A percentile compares a stretch with the other conserved stretches of the same genome.
Conservation (phyloP, 2,888 invertebrate genomes). For the Nomada ferruginata region DNA sequence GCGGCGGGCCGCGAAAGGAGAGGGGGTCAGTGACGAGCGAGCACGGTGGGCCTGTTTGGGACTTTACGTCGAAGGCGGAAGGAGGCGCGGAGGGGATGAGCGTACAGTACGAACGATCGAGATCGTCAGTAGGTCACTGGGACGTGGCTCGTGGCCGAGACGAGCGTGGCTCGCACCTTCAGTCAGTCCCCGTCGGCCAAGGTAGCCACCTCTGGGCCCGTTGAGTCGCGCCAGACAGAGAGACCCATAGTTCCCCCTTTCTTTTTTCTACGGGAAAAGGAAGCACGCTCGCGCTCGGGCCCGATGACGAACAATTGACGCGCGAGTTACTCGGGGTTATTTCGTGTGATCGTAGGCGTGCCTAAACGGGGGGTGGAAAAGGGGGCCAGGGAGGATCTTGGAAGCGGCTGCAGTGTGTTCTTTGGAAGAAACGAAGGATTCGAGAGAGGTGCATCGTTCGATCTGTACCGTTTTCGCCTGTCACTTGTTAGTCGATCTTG, state of each 20-base stretch:
- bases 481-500: not conserved
- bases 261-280: constrained; percentile 22
- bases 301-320: constrained; percentile 75
- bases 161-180: constrained; percentile 81
- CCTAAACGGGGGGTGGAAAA: constrained; percentile 7
- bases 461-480: not conserved
- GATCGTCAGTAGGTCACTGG: constrained; percentile 83
- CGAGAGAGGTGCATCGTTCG: constrained; percentile 60
- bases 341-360: constrained; percentile 47
- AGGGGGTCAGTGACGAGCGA: constrained; percentile 21
- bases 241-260: constrained; percentile 17
- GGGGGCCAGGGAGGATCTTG: constrained; percentile 7
- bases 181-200: constrained; percentile 83
- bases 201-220: constrained; percentile 80
- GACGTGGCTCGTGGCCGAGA: constrained; percentile 82
- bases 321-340: constrained; percentile 60
- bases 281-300: constrained; percentile 44
- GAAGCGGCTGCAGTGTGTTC: constrained; percentile 45
- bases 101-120: constrained; percentile 72
- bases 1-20: constrained; percentile 16
- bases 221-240: constrained; percentile 61
- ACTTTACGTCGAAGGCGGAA: constrained; percentile 52
- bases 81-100: constrained; percentile 62
- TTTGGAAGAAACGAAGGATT: constrained; percentile 34
- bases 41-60: constrained; percentile 71